Conservation (phyloP, 2,113 vertebrate species). For the Capreolus pygargus region DNA sequence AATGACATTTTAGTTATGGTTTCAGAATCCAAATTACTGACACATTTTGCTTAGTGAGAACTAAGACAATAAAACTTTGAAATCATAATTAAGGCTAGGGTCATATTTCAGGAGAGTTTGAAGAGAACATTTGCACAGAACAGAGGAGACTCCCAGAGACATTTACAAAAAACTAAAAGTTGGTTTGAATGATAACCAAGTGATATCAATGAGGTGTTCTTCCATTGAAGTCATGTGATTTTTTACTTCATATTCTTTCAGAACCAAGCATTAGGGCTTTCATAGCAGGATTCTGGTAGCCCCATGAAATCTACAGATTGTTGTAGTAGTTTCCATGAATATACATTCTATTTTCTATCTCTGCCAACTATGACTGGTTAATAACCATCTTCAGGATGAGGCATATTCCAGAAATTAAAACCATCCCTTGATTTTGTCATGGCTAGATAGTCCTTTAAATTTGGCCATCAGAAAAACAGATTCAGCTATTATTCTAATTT, state of each 20-base stretch:
- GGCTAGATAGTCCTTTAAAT: background rate
- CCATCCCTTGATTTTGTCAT: background rate
- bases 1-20: background rate
- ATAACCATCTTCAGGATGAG: background rate
- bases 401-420: background rate
- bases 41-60: background rate
- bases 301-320: no score
- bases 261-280: background rate
- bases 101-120: background rate
- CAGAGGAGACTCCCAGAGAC: background rate
- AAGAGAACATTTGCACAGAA: fast-evolving
- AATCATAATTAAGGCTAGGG: background rate
- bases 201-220: background rate
- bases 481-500: background rate
- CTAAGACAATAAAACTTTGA: background rate
- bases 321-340: background rate
- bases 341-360: background rate
- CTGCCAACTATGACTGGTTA: background rate
- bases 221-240: background rate
- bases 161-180: background rate
- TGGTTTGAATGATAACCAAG: background rate
- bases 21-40: background rate
- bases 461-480: background rate
- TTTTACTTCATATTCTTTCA: background rate
- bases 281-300: background rate